phyloP scores from a whole-genome alignment of 2,797 vertebrate species.

The Yasuhikotakia modesta region DNA sequence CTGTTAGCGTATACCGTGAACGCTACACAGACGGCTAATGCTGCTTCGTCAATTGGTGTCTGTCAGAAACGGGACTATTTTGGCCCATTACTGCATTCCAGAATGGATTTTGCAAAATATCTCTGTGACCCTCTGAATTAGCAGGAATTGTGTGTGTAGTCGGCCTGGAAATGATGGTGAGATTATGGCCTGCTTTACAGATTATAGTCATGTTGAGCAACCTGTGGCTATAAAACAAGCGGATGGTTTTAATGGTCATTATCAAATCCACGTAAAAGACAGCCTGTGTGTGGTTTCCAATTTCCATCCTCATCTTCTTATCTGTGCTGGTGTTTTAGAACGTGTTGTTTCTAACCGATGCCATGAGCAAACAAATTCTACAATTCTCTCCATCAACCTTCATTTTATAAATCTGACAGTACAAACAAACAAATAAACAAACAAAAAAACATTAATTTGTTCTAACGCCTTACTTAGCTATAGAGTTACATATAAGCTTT shows the following conservation, averaged over 20 bases:
- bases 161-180: not conserved
- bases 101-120: constrained; percentile 36
- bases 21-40: constrained; percentile 27
- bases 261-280: not conserved
- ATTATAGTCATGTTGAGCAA: constrained; percentile 14
- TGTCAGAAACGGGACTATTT: constrained; percentile 37
- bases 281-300: no score
- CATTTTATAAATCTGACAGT: no score
- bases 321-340: not conserved
- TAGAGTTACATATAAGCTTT: not conserved
- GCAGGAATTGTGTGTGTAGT: not conserved
- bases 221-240: constrained; percentile 17
- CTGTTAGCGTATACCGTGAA: constrained; percentile 6
- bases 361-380: no score
- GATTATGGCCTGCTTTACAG: constrained; percentile 10
- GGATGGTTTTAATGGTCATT: constrained; percentile 27
- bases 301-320: not conserved
- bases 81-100: constrained; percentile 20
- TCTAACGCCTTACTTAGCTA: not conserved
- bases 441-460: not conserved
- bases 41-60: constrained; percentile 30
- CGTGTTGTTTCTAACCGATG: not conserved
- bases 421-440: not conserved
- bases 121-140: constrained; percentile 31
- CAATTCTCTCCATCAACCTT: no score